These are phyloP conservation scores for Lagria hirta DNA, from an alignment of 2,888 invertebrate species.

Conservation along the genomic window DNA sequence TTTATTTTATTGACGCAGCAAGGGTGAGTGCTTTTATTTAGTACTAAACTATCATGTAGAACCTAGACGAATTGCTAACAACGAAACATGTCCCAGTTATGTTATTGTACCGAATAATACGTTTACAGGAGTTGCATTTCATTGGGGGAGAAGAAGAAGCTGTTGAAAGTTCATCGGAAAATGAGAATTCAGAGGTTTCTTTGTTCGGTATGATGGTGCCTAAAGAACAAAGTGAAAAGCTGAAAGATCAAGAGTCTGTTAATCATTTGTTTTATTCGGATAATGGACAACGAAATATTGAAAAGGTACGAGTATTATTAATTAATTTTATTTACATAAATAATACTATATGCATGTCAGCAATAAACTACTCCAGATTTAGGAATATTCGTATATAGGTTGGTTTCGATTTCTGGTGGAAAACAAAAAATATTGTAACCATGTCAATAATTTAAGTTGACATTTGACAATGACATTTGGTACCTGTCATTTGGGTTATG, in stretches of 20 bases:
- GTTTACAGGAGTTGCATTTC: constrained; percentile 46
- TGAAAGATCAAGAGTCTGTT: constrained; percentile 16
- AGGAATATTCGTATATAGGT: too few species aligned
- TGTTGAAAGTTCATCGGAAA: constrained; percentile 21
- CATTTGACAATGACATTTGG: too few species aligned
- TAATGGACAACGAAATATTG: constrained; percentile 37
- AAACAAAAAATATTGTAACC: too few species aligned
- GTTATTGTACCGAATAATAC: too few species aligned
- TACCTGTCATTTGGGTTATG: too few species aligned
- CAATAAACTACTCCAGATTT: too few species aligned
- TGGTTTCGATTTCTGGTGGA: too few species aligned
- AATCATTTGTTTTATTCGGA: constrained; percentile 40
- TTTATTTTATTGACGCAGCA: constrained; percentile 63
- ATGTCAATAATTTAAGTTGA: too few species aligned
- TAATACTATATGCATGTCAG: too few species aligned
- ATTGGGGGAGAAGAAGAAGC: constrained; percentile 39
- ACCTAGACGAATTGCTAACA: too few species aligned
- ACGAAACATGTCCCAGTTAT: too few species aligned
- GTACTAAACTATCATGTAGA: constrained; percentile 11
- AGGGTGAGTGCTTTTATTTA: constrained; percentile 54
- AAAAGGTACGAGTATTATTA: constrained; percentile 34
- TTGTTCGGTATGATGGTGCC: constrained; percentile 42
- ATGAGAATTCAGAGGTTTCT: constrained; percentile 32
- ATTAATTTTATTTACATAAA: neutral
- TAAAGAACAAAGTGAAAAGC: constrained; percentile 28